Evolutionary conservation across 2,113 vertebrate species (phyloP), one percentile per base, ranked within the genome.

Genomic region (Calidris pugnax): DNA sequence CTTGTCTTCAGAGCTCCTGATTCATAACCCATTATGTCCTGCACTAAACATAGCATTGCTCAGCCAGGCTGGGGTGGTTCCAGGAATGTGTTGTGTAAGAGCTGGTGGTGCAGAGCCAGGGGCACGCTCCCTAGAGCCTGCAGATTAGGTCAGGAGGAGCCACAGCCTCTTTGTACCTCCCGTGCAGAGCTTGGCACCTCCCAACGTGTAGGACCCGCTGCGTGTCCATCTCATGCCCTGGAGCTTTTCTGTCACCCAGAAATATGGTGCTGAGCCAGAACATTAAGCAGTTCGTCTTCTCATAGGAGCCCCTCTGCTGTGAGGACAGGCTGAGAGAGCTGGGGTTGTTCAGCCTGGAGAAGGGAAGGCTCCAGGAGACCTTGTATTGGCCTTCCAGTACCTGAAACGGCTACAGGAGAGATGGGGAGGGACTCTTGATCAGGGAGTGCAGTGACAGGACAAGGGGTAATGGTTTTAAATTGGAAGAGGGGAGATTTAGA

Each of bases 51-150:
- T 55, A 96, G 72, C 85, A 30, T 51, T 86, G 86, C 90, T 96
- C 92, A 43, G 84, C 83, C 71, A 35, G 0, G 72, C 93, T 95
- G 96, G 85, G 41, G 47, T 90, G 4, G 13, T 77, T 93, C 95
- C 94, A 94, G 95, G 88, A 96, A 96, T 90, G 76, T 96, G 92
- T 95, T 94, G 90, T 97, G 95, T 93, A 93, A 96, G 80, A 94
- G 77, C 92, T 97, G 95, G 92, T 83, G 86, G 35, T 33, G 64
- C 23, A 37, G 55, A 59, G 15, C 43, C 75, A 75, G 79, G 77
- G 85, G 68, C 76, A 6, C 19, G 35, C 51, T 94, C 79, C 68
- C 3, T 6, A 91, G 53, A 0, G 66, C 57, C 50, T 93, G 81
- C 53, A 93, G 68, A 97, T 76, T 82, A 62, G 89, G 96, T 89